Evolutionary conservation across 1,140 invertebrate species (phyloP), one percentile per base, ranked within the genome.

Genomic region (Phocides pigmalion): DNA sequence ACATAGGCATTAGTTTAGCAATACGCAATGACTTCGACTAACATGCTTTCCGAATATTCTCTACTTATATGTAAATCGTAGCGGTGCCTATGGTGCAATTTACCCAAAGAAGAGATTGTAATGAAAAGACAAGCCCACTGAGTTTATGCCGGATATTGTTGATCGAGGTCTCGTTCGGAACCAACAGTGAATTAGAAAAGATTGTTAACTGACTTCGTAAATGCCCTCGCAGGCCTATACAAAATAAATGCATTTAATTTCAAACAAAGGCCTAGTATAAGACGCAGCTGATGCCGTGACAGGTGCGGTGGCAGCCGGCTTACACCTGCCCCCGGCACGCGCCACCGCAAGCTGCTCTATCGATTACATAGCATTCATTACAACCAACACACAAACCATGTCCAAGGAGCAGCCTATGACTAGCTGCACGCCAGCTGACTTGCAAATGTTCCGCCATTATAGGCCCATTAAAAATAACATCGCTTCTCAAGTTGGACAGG

Each of bases 221-320:
- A n/a, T n/a, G n/a, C n/a, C n/a, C n/a, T n/a, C n/a, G n/a, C n/a
- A n/a, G n/a, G n/a, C n/a, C n/a, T n/a, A n/a, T n/a, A n/a, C n/a
- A n/a, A n/a, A n/a, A n/a, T n/a, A n/a, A n/a, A n/a, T n/a, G n/a
- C n/a, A n/a, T n/a, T n/a, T n/a, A n/a, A n/a, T n/a, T n/a, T n/a
- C n/a, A 68, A 59, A 64, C 62, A 68, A 68, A 68, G 61, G 39
- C 50, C 53, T 42, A 53, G 50, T 3, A 32, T 53, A 46, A 58
- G 76, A 71, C 62, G 87, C 84, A 90, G 88, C 88, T 88, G 87
- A 88, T 85, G 74, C 58, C 51, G 35, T 69, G 84, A 87, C 88
- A 90, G 88, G 88, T 90, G 88, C 69, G 72, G 72, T 39, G 70
- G 74, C 88, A 90, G 86, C 86, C 82, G 86, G 86, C 88, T 22